Conservation (phyloP, 2,888 invertebrate species). For the Caenorhabditis drosophilae region DNA sequence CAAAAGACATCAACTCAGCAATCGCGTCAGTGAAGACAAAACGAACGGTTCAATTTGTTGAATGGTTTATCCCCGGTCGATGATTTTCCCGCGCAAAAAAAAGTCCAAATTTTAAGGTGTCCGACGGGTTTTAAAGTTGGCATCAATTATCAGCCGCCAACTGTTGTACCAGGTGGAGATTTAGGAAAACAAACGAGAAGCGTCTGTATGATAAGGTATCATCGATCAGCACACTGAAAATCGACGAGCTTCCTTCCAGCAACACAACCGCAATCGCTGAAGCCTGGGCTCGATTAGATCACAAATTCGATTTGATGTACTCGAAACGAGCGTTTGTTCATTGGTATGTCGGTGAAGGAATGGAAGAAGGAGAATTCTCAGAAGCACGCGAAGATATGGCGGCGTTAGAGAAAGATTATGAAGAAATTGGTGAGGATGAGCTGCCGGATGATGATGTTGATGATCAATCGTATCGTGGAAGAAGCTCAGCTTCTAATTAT, state of each 20-base stretch:
- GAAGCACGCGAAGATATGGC: constrained; percentile 65
- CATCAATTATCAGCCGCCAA: constrained; percentile 74
- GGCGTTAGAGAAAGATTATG: constrained; percentile 57
- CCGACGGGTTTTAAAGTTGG: constrained; percentile 79
- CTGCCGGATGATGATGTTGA: constrained; percentile 44
- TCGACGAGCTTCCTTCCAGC: constrained; percentile 40
- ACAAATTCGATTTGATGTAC: constrained; percentile 74
- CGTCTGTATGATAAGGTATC: constrained; percentile 49
- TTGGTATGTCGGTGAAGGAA: constrained; percentile 59
- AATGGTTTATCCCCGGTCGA: constrained; percentile 62
- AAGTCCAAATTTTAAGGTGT: too few species aligned
- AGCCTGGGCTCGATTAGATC: constrained; percentile 81
- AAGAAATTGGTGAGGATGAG: constrained; percentile 53
- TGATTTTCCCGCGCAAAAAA: too few species aligned
- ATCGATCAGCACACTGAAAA: too few species aligned
- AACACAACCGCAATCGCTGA: constrained; percentile 87
- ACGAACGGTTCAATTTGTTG: constrained; percentile 77
- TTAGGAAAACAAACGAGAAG: constrained; percentile 72
- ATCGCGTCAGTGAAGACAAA: constrained; percentile 69
- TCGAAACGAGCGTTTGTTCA: constrained; percentile 53
- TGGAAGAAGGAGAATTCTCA: constrained; percentile 67
- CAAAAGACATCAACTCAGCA: constrained; percentile 73
- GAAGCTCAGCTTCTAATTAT: constrained; percentile 18
- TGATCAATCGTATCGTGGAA: constrained; percentile 34
- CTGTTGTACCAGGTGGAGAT: constrained; percentile 90